Evolutionary conservation across 2,888 invertebrate species (phyloP), one percentile per base, ranked within the genome.

Genomic region (Luperina nickerlii): DNA sequence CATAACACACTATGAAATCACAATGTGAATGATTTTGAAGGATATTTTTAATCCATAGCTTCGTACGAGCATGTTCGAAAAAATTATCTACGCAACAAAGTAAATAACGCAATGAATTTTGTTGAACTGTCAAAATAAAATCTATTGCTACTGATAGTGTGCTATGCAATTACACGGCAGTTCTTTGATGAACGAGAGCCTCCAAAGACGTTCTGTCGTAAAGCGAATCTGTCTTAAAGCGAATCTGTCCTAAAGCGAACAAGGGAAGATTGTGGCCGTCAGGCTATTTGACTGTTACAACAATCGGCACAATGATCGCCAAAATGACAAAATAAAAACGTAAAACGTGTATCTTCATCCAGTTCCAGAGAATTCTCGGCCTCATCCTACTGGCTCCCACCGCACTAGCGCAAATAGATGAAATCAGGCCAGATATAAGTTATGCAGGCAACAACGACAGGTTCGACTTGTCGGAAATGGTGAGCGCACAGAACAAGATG

Each of bases 361-460:
- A 90, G 90, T 73, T 80, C 11, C 11, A 18, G 8, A 68, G 68
- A 62, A 51, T 85, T 6, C 20, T 84, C 38, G 8, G 45, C 51
- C 27, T 86, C 6, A 20, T 78, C 24, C n/a, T 85, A 0, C 48
- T 80, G 18, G 79, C 57, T 82, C 84, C 9, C 20, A 87, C 6
- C 9, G 89, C 65, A 3, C 11, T 82, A 27, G 38, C 78, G 0
- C 94, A 95, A 70, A 92, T 90, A 0, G 85, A 88, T 7, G 60
- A 76, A 0, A 62, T 94, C 74, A 91, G 76, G 45, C 94, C 96
- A 0, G 96, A 96, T 73, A 89, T 96, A 0, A 92, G 87, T 0
- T 96, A 95, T 66, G 92, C 90, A 0, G 93, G 92, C 0, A 69
- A 88, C 2, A 96, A 95, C 80, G 94, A 95, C 57, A 90, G 96